These are phyloP conservation scores for Simalia tracyae DNA, from an alignment of 2,797 vertebrate species.

Conservation along the genomic window DNA sequence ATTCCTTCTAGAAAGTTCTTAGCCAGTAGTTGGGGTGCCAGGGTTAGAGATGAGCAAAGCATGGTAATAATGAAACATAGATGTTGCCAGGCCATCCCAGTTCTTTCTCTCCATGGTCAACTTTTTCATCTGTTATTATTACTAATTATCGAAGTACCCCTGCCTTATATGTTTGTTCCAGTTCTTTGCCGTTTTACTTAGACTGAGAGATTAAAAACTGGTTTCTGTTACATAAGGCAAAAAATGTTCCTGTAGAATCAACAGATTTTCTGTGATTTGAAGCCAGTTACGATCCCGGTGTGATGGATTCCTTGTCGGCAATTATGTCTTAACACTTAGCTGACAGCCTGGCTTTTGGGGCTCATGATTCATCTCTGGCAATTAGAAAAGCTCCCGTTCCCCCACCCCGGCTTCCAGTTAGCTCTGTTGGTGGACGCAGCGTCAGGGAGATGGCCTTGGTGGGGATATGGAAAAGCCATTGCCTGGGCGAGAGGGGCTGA, in stretches of 20 bases:
- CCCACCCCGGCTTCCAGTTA: rapidly evolving
- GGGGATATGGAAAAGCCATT: background rate
- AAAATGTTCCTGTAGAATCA: too few relatives aligned
- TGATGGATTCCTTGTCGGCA: background rate
- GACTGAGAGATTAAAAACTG: background rate
- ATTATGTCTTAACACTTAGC: background rate
- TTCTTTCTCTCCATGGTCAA: background rate
- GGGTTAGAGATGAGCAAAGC: background rate
- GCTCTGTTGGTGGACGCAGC: background rate
- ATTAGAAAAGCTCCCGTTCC: background rate
- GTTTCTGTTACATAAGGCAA: background rate
- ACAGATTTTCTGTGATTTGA: background rate
- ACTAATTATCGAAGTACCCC: background rate
- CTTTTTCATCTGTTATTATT: background rate
- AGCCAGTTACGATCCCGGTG: background rate
- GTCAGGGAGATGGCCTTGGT: background rate
- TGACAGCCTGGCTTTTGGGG: background rate
- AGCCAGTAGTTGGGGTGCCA: background rate
- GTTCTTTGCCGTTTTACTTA: background rate
- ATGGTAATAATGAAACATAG: background rate
- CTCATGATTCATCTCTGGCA: too few relatives aligned
- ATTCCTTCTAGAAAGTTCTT: background rate
- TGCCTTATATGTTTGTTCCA: background rate
- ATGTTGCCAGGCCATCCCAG: background rate
- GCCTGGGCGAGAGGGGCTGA: background rate